These are phyloP conservation scores for Parus major DNA, from an alignment of 2,113 vertebrate species.

Conservation along the genomic window DNA sequence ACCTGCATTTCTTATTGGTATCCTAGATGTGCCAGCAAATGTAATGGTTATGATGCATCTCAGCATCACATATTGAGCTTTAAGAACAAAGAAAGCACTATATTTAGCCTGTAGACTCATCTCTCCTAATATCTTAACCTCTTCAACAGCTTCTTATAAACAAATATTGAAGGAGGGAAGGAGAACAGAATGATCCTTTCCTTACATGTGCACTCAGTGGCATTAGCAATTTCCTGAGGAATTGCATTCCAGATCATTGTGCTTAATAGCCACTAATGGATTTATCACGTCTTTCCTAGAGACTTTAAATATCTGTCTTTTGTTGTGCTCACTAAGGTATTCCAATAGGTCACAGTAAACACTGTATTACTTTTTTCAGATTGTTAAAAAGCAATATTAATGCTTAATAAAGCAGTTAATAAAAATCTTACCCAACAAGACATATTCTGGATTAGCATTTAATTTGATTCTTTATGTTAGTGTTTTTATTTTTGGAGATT, in stretches of 20 bases:
- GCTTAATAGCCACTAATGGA: neutral
- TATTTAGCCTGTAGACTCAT: neutral
- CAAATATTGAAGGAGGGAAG: neutral
- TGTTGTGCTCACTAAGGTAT: neutral
- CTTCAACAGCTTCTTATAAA: neutral
- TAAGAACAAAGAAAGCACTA: neutral
- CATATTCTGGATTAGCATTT: neutral
- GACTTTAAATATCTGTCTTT: neutral
- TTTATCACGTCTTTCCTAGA: neutral
- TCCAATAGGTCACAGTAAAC: neutral
- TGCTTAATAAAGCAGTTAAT: neutral
- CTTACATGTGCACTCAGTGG: neutral
- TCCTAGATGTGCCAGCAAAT: neutral
- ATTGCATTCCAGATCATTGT: neutral
- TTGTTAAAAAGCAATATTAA: neutral
- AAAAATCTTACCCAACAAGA: neutral
- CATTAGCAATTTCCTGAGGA: neutral
- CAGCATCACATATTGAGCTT: neutral
- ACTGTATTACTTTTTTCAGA: neutral
- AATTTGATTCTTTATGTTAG: neutral
- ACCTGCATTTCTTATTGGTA: neutral
- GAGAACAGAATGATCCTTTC: neutral
- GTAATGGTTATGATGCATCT: neutral
- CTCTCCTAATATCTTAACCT: neutral
- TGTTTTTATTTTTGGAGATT: neutral